Evolutionary conservation across 2,888 invertebrate species (phyloP).

Genomic region (Aphodius sticticus): DNA sequence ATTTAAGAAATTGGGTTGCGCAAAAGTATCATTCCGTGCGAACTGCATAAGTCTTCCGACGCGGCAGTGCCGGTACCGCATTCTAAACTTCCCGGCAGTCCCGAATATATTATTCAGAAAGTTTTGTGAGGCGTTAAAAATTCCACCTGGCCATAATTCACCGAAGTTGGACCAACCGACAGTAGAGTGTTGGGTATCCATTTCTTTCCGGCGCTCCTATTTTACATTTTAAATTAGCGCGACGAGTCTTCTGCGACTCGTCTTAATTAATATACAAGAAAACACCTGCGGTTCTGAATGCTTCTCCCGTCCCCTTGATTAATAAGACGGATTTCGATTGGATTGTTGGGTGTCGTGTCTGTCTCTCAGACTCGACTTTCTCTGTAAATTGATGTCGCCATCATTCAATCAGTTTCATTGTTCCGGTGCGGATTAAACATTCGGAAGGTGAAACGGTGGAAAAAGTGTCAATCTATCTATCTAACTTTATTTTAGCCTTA

Average conservation of each 20-base stretch:
- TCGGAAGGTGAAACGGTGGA: background rate
- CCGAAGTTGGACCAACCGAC: background rate
- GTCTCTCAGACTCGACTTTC: background rate
- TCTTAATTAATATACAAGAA: constrained; percentile 47
- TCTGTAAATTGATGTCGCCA: background rate
- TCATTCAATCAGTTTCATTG: background rate
- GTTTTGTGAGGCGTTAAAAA: background rate
- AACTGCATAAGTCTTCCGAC: background rate
- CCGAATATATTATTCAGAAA: background rate
- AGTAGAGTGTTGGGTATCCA: constrained; percentile 24
- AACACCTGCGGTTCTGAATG: constrained; percentile 45
- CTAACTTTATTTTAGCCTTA: no score
- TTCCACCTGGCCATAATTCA: background rate
- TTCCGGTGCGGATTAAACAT: background rate
- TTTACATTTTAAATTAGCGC: constrained; percentile 45
- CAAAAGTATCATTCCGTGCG: background rate
- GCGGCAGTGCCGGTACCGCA: background rate
- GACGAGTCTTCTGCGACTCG: constrained; percentile 38
- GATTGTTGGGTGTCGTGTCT: background rate
- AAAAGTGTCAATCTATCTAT: no score
- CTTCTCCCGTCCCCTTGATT: constrained; percentile 40
- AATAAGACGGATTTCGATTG: constrained; percentile 38
- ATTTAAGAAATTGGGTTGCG: background rate
- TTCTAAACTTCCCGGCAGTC: background rate
- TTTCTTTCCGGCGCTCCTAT: constrained; percentile 39